These are phyloP conservation scores for Drosophila paulistorum DNA, from an alignment of 1,140 invertebrate species.

Conservation along the genomic window DNA sequence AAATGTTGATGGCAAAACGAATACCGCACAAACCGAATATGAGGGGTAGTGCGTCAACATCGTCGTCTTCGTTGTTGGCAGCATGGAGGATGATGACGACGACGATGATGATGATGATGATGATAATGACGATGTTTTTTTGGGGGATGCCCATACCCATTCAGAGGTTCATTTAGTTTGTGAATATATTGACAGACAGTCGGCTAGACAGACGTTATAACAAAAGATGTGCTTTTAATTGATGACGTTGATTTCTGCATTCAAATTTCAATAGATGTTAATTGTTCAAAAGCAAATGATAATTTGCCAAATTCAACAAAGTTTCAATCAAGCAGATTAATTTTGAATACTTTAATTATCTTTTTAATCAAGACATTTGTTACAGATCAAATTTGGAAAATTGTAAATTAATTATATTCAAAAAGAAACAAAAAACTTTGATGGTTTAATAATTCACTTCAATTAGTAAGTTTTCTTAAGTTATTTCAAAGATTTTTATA, in stretches of 20 bases:
- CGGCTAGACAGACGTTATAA: conserved; percentile 24
- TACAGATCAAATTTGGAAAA: too few relatives aligned
- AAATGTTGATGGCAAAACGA: conserved; percentile 39
- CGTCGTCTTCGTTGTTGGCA: conserved; percentile 31
- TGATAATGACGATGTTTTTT: background rate
- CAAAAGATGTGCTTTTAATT: conserved; percentile 15
- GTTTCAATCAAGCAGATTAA: too few relatives aligned
- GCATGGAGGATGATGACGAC: conserved; percentile 28
- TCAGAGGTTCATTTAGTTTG: background rate
- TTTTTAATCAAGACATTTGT: too few relatives aligned
- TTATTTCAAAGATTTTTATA: too few relatives aligned
- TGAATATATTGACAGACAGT: conserved; percentile 21
- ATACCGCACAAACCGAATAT: background rate
- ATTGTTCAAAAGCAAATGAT: background rate
- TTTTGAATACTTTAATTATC: too few relatives aligned
- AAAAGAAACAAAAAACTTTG: too few relatives aligned
- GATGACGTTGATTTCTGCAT: conserved; percentile 37
- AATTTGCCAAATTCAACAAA: too few relatives aligned
- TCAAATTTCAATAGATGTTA: conserved; percentile 1
- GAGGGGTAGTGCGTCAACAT: conserved; percentile 25
- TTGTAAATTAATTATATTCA: too few relatives aligned
- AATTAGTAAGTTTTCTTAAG: too few relatives aligned
- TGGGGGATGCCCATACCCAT: conserved; percentile 57
- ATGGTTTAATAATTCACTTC: too few relatives aligned
- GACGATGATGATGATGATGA: conserved; percentile 11